Evolutionary conservation across 2,888 invertebrate species (phyloP).

Genomic region (Cantharis rufa): DNA sequence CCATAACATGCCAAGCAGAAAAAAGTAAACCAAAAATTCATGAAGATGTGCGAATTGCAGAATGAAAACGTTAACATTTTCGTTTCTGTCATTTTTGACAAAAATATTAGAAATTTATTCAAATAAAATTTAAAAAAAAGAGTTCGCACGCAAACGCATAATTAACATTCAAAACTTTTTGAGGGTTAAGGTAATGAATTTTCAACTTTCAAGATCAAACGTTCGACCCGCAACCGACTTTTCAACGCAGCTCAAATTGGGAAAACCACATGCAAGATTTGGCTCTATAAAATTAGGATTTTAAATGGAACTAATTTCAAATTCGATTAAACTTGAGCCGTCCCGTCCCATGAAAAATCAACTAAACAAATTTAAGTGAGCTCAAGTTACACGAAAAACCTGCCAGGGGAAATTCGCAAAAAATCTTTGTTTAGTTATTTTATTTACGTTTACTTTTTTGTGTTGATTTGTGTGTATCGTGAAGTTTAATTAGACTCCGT

Average conservation of each 20-base stretch:
- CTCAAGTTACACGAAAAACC: too few species aligned
- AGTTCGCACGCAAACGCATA: not conserved
- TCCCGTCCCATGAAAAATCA: too few species aligned
- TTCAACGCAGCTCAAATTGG: not conserved
- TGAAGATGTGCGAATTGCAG: too few species aligned
- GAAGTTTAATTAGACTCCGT: too few species aligned
- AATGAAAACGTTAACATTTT: not conserved
- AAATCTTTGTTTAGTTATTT: too few species aligned
- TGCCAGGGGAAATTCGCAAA: too few species aligned
- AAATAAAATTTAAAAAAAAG: not conserved
- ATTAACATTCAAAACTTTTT: not conserved
- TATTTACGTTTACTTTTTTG: too few species aligned
- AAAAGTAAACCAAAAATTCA: not conserved
- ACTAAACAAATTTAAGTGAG: too few species aligned
- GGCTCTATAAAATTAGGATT: not conserved
- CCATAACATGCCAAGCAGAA: not conserved
- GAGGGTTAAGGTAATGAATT: not conserved
- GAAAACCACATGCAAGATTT: not conserved
- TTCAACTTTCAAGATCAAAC: not conserved
- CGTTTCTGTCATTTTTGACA: not conserved
- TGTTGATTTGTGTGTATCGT: too few species aligned
- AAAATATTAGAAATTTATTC: not conserved
- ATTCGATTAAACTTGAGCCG: too few species aligned
- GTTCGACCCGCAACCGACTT: not conserved
- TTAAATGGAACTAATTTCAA: not conserved